Evolutionary conservation across 2,113 vertebrate species (phyloP), one percentile per base, ranked within the genome.

Genomic region (Pelobates fuscus): DNA sequence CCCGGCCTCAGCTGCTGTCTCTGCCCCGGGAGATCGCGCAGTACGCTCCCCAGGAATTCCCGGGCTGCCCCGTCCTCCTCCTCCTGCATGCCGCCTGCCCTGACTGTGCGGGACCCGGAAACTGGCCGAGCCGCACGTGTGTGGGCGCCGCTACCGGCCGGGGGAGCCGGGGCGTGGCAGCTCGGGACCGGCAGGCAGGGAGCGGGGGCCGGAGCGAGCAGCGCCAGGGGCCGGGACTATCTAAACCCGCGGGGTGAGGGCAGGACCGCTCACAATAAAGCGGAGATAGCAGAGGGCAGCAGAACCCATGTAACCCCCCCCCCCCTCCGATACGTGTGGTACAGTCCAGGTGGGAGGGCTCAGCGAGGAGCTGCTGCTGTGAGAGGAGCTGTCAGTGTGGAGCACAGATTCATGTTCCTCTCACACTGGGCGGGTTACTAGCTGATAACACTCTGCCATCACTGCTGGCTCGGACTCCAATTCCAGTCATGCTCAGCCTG

Each of bases 11-110:
- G 84, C 0, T 94, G 95, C 63, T 92, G 82, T 24, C 20, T 30
- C 0, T 89, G 85, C 25, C 84, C 78, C 0, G 91, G 89, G 67
- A 93, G 94, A 75, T 94, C 93, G 2, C 62, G 80, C 68, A 92
- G 84, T 63, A 97, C 83, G 8, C 67, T 54, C 1, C 78, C 77
- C 75, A 97, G 78, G 79, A 94, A 92, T 52, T 20, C 20, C 5
- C 26, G 81, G 2, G 70, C 74, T 66, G 81, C 86, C 71, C 27
- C 24, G 7, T 82, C 87, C 17, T 87, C 80, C 80, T 78, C 24
- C 11, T 44, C 11, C 11, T 37, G 81, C 83, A 82, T 59, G 43
- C 60, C 21, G 77, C 65, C 57, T 12, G 44, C 43, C 49, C 46
- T 62, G 70, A 23, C 73, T 43, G 10, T 41, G 32, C 20, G 32